Base-by-base conservation (phyloP, 2,888 invertebrate species). In the Cyclophora albipunctata region DNA sequence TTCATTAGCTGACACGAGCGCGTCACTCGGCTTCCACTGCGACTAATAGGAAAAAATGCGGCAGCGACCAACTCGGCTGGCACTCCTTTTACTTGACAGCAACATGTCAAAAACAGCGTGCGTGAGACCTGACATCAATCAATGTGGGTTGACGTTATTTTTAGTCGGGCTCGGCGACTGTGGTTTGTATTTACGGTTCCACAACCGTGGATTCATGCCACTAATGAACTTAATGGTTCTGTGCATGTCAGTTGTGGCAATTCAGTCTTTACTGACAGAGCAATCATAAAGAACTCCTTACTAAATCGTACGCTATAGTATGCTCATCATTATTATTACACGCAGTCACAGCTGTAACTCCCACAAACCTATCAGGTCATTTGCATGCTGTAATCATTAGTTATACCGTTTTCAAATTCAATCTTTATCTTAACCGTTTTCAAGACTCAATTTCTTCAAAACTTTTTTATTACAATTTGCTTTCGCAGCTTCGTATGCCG, bases 91-190 rank as follows among this genome's bases (percentile, higher is more conserved):
- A 73, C 80, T 76, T 78, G 78, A 78, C 75, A 71, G 70, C 66
- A 64, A 66, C 64, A 74, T 67, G 84, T 86, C 86, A 85, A 79
- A 84, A 80, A 79, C 80, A 71, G 71, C 76, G 79, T 69, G 75
- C 75, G 74, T 77, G 79, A 71, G 73, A 75, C 78, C 69, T 67
- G 71, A 78, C 83, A 85, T 86, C 84, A 84, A 85, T 86, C 84
- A 84, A 81, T 79, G 72, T 75, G 65, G 73, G 73, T 66, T 73
- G 67, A 62, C 71, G 76, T 77, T 82, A 84, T 86, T 84, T 84
- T 75, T 67, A 68, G 73, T 69, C 63, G 60, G 64, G 64, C 70
- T 63, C 68, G 71, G 71, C 71, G 62, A 75, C 64, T 57, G 62
- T 59, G 62, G 64, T 56, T 57, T 60, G 64, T 67, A 69, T 68